These are phyloP conservation scores for Zaprionus lineosus DNA, from an alignment of 2,888 invertebrate species.

Conservation along the genomic window DNA sequence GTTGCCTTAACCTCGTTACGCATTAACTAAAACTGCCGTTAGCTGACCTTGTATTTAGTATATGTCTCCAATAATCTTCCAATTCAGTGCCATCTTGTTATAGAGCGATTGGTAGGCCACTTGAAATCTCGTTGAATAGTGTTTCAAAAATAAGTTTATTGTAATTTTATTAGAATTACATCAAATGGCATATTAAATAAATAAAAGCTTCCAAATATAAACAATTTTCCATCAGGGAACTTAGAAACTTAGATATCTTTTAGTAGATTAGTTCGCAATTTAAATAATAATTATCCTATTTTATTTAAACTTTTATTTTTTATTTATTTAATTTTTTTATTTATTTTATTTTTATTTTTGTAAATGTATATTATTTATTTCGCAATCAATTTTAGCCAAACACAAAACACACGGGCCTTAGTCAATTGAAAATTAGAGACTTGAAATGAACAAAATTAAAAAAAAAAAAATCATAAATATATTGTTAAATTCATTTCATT, in stretches of 20 bases:
- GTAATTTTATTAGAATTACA: background rate
- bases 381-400: conserved; percentile 8
- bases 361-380: background rate
- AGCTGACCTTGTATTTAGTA: background rate
- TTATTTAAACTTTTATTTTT: background rate
- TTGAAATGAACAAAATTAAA: conserved; percentile 10
- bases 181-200: conserved; percentile 1
- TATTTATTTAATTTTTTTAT: background rate
- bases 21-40: conserved; percentile 5
- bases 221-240: background rate
- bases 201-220: conserved; percentile 17
- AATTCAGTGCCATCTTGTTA: conserved; percentile 32
- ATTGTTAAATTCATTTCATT: background rate
- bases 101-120: background rate
- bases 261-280: conserved; percentile 4
- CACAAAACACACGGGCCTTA: conserved; percentile 24
- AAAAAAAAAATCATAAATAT: background rate
- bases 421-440: conserved; percentile 30
- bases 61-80: conserved; percentile 30
- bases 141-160: background rate
- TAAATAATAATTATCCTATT: no score
- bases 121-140: background rate
- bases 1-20: background rate
- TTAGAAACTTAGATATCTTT: conserved; percentile 1
- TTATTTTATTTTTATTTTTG: background rate